phyloP scores from a whole-genome alignment of 2,113 vertebrate species.

The Dryoscopus gambensis region DNA sequence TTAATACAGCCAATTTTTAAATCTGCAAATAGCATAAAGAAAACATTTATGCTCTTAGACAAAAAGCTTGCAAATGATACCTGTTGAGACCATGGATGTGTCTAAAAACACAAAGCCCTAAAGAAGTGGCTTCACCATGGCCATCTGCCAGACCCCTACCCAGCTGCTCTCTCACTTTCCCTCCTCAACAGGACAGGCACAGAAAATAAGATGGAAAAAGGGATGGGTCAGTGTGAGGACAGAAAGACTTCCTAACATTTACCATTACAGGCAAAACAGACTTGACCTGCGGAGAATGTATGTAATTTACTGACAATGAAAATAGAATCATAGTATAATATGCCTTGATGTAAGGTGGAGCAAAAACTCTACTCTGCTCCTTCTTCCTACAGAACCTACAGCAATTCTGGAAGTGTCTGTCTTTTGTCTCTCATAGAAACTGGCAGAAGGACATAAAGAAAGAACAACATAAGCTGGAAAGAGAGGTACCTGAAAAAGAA shows the following conservation, averaged over 20 bases:
- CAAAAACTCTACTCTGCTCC: not conserved
- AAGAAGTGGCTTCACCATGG: not conserved
- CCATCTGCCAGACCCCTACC: not conserved
- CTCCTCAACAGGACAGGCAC: not conserved
- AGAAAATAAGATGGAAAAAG: not conserved
- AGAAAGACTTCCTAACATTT: not conserved
- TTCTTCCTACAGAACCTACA: not conserved
- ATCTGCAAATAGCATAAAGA: not conserved
- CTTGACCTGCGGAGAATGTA: not conserved
- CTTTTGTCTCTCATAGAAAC: not conserved
- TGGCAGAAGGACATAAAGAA: not conserved
- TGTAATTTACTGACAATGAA: not conserved
- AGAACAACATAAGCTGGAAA: not conserved
- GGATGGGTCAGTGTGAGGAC: not conserved
- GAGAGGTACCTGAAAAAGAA: not conserved
- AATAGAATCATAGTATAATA: not conserved
- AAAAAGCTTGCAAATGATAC: not conserved
- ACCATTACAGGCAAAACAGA: not conserved
- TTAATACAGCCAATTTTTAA: not conserved
- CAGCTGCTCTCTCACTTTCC: accelerated
- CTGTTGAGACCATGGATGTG: not conserved
- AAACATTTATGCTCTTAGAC: not conserved
- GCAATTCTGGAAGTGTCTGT: not conserved
- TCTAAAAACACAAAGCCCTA: not conserved
- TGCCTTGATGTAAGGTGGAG: not conserved